Percentiles rank a stretch among this genome's conserved stretches.
Evolutionary conservation across 2,113 vertebrate genomes (phyloP).

Genomic region (Podarcis raffonei): DNA sequence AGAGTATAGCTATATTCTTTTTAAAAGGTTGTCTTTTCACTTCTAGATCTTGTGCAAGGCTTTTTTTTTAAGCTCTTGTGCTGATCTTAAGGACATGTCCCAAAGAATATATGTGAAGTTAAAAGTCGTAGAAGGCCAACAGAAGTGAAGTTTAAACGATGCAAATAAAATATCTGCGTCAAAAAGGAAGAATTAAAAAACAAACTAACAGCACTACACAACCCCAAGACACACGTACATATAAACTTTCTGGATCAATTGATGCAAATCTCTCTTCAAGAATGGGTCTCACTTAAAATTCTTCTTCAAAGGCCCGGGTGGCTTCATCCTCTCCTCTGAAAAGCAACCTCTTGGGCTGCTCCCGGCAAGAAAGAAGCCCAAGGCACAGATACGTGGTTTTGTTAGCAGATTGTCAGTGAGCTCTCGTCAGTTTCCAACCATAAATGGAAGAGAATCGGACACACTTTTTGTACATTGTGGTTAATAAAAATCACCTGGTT

Average conservation of each 20-base stretch:
- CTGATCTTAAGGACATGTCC: conserved; percentile 15
- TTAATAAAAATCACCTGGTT: conserved; percentile 70
- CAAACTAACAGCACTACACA: neutral
- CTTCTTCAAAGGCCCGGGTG: neutral
- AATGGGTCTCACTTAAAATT: neutral
- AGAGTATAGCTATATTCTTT: neutral
- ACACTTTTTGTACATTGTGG: conserved; percentile 44
- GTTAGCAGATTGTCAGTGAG: conserved; percentile 46
- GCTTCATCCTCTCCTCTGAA: neutral
- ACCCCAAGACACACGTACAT: neutral
- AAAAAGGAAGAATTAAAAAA: too few species aligned
- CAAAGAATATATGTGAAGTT: neutral
- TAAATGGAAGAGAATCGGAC: conserved; percentile 76
- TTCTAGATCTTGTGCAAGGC: neutral
- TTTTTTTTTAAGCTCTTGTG: neutral
- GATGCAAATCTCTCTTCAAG: neutral
- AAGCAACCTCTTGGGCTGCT: neutral
- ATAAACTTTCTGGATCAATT: neutral
- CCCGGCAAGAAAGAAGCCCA: accelerated
- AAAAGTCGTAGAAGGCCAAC: neutral
- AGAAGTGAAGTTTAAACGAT: neutral
- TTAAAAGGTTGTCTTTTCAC: neutral
- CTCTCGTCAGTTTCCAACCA: conserved; percentile 69
- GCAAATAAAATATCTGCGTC: neutral
- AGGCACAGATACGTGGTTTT: conserved; percentile 42